phyloP scores from a whole-genome alignment of 2,113 vertebrate species.

The Corydoras maculifer region DNA sequence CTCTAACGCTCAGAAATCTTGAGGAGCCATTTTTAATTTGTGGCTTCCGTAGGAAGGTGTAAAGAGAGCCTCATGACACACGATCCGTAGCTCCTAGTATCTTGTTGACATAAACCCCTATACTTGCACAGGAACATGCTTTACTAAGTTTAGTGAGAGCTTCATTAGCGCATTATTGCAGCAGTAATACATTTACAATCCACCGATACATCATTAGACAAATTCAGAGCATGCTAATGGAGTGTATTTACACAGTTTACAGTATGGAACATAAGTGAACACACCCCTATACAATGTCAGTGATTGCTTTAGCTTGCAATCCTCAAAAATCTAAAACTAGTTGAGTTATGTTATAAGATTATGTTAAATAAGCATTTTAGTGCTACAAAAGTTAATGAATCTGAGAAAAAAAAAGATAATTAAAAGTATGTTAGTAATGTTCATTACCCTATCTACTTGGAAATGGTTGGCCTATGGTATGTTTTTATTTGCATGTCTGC shows the following conservation, averaged over 20 bases:
- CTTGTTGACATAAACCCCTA: slow-evolving; percentile 64
- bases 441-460: too few species aligned
- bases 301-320: too few species aligned
- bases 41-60: slow-evolving; percentile 57
- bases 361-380: too few species aligned
- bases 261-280: too few species aligned
- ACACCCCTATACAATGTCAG: too few species aligned
- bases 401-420: too few species aligned
- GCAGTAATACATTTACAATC: neutral
- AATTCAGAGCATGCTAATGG: neutral
- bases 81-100: slow-evolving; percentile 54
- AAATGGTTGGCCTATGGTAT: too few species aligned
- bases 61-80: slow-evolving; percentile 59
- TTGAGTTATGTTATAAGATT: too few species aligned
- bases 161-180: slow-evolving; percentile 34
- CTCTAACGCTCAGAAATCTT: slow-evolving; percentile 22
- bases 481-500: too few species aligned
- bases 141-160: slow-evolving; percentile 41
- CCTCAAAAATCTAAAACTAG: too few species aligned
- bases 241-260: neutral
- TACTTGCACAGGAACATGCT: slow-evolving; percentile 45
- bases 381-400: too few species aligned
- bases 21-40: slow-evolving; percentile 58
- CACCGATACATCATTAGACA: slow-evolving; percentile 15
- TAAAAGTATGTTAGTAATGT: too few species aligned